A percentile compares a stretch with the other conserved stretches of the same genome.
phyloP scores from a whole-genome alignment of 2,888 invertebrate species.

The Leptopilina syphax region DNA sequence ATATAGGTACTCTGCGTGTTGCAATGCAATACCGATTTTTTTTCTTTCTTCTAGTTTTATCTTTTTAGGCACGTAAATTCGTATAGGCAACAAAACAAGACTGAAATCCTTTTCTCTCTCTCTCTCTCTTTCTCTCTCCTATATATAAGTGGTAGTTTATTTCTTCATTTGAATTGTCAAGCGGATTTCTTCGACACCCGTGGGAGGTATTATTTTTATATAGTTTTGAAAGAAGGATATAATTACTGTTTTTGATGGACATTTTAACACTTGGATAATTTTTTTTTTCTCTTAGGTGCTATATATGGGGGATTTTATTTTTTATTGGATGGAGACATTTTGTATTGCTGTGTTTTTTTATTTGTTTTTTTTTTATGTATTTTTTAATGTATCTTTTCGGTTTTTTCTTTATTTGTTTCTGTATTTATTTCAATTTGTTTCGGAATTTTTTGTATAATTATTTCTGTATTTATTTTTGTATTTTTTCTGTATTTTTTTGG shows the following conservation, averaged over 20 bases:
- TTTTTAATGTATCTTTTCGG: no score
- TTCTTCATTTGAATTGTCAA: slow-evolving; percentile 17
- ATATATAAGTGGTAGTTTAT: neutral
- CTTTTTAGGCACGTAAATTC: slow-evolving; percentile 19
- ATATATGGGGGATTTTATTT: no score
- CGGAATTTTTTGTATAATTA: no score
- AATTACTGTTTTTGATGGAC: no score
- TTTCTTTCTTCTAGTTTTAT: slow-evolving; percentile 1
- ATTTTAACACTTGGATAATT: neutral
- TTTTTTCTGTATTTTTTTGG: no score
- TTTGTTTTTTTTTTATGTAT: no score
- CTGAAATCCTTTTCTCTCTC: neutral
- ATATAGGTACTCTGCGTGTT: neutral
- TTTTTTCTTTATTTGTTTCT: no score
- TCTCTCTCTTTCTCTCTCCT: neutral
- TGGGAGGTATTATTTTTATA: neutral
- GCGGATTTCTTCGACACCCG: neutral
- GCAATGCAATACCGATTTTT: slow-evolving; percentile 23
- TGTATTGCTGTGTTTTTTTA: no score
- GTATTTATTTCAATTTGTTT: no score
- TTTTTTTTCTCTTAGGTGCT: neutral
- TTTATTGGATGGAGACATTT: no score
- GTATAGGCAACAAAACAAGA: neutral
- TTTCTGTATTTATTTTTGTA: no score
- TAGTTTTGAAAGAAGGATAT: no score